Evolutionary conservation across 30 jellyfish, hydroid and myxozoan species (phyloP).

Genomic region (Phacellophora camtschatica): DNA sequence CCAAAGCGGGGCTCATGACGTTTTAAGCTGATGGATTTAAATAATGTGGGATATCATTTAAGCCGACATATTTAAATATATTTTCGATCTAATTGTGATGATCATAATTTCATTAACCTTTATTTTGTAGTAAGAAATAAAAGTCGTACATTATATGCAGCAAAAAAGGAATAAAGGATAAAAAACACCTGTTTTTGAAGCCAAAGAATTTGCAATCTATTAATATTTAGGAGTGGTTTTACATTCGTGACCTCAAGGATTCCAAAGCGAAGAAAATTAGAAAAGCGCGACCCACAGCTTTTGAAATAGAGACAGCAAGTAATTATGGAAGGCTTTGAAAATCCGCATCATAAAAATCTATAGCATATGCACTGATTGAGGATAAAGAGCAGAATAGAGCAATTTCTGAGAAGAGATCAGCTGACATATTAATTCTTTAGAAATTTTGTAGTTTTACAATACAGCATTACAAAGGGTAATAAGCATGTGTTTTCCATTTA

Average conservation of each 20-base stretch:
- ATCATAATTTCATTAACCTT: too few species aligned
- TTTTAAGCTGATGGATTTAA: too few species aligned
- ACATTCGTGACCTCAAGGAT: conserved; percentile 59
- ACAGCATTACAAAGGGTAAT: too few species aligned
- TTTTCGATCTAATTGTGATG: too few species aligned
- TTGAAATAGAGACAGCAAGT: background rate
- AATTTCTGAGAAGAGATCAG: background rate
- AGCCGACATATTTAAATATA: too few species aligned
- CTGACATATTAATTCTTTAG: too few species aligned
- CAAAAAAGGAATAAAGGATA: background rate
- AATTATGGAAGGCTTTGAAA: background rate
- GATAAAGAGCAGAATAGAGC: background rate
- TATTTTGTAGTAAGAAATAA: too few species aligned
- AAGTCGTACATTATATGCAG: background rate
- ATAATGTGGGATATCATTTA: too few species aligned
- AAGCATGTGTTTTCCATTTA: too few species aligned
- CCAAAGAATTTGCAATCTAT: background rate
- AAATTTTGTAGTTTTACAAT: too few species aligned
- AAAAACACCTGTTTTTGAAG: conserved; percentile 25
- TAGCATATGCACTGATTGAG: background rate
- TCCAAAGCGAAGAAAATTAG: conserved; percentile 5
- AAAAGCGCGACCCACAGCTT: conserved; percentile 55
- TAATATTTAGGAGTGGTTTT: conserved; percentile 39
- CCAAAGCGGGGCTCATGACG: too few species aligned
- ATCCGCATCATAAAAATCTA: background rate